These are phyloP conservation scores for Typhlichthys eigenmanni DNA, from an alignment of 2,797 vertebrate genomes.

Conservation along the genomic window DNA sequence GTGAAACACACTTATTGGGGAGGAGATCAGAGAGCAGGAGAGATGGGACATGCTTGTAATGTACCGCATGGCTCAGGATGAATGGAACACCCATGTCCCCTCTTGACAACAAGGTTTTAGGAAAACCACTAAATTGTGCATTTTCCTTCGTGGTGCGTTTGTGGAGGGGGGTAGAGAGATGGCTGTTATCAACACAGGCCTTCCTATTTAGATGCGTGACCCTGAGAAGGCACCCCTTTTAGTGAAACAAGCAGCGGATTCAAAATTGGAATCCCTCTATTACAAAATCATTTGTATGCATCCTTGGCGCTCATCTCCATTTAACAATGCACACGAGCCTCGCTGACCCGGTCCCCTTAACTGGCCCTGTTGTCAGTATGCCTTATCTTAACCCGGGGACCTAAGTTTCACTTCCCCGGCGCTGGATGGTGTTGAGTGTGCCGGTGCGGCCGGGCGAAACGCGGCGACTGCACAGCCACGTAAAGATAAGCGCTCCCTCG, in stretches of 20 bases:
- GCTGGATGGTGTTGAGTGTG: slow-evolving; percentile 23
- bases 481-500: slow-evolving; percentile 39
- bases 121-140: slow-evolving; percentile 37
- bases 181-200: slow-evolving; percentile 63
- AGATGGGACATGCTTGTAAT: slow-evolving; percentile 14
- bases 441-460: slow-evolving; percentile 32
- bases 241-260: slow-evolving; percentile 67
- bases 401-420: slow-evolving; percentile 53
- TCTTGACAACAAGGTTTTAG: slow-evolving; percentile 29
- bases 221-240: slow-evolving; percentile 71
- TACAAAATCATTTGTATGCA: slow-evolving; percentile 68
- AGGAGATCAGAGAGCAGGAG: slow-evolving; percentile 11
- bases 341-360: slow-evolving; percentile 54
- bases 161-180: slow-evolving; percentile 42
- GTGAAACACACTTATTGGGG: slow-evolving; percentile 20
- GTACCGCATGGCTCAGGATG: slow-evolving; percentile 17
- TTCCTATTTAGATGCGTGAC: slow-evolving; percentile 68
- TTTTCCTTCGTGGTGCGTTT: slow-evolving; percentile 51
- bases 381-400: slow-evolving; percentile 55
- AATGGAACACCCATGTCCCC: slow-evolving; percentile 2
- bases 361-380: slow-evolving; percentile 62
- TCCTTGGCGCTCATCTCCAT: slow-evolving; percentile 66
- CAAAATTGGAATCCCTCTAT: slow-evolving; percentile 64
- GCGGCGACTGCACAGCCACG: slow-evolving; percentile 41
- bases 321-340: slow-evolving; percentile 57